Base-by-base conservation (phyloP, 2,113 vertebrate genomes). In the Brachyistius frenatus region DNA sequence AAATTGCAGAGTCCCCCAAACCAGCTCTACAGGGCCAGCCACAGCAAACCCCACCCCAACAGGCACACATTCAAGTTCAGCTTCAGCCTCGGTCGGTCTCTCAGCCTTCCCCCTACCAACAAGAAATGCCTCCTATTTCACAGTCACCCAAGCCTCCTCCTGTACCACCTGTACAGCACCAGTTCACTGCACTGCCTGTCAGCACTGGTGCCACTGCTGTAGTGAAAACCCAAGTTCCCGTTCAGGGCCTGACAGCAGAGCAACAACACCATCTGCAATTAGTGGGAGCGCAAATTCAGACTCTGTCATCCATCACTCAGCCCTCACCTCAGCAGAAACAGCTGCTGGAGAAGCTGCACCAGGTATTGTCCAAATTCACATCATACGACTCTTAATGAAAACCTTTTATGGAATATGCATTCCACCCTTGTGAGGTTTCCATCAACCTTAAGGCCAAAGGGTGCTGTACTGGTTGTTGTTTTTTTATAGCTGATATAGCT, bases 291-390 rank as follows among this genome's bases (percentile, higher is more conserved):
- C 96, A 96, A 82, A 96, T 97, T 73, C 96, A 95, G 75, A 90
- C 95, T 5, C 92, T 96, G 85, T 92, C 95, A 0, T 74, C 94
- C 32, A 93, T 97, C 52, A 57, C 87, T 14, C 95, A 94, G 63
- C 92, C 95, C 5, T 90, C 93, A 11, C 90, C 92, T 50, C 96
- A 96, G 77, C 95, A 95, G 86, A 98, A 97, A 87, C 95, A 95
- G 84, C 91, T 97, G 35, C 88, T 97, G 88, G 97, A 98, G 46
- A 96, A 96, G 78, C 95, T 97, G 58, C 97, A 96, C 85, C 97
- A 97, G 97, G 97, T 97, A 94, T 79, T 7, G 9, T 44, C 13
- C 16, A 1, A 44, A 11, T 44, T 44, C 41, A 44, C 41, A 9
- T 11, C 41, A 44, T 44, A 2, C 10, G 6, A 11, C 13, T 44